phyloP scores from a whole-genome alignment of 2,113 vertebrate species.

The Zonotrichia leucophrys region DNA sequence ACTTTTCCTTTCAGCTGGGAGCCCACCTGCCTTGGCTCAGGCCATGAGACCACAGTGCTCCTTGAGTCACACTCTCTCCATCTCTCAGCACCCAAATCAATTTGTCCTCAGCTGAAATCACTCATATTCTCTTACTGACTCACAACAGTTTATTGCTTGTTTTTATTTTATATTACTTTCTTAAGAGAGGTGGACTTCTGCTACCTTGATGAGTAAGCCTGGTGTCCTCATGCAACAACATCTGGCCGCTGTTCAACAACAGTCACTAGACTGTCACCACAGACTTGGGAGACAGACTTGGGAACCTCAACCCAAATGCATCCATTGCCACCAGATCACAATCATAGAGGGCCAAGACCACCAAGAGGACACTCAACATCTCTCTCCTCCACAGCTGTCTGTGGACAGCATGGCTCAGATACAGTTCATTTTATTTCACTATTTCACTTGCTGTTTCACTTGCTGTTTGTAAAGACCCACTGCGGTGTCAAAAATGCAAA shows the following conservation, averaged over 20 bases:
- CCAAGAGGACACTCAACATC: neutral
- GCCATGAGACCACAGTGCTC: neutral
- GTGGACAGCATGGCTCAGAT: rapidly evolving
- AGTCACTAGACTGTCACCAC: neutral
- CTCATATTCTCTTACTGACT: neutral
- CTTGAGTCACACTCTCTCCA: neutral
- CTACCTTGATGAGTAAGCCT: neutral
- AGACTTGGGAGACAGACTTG: neutral
- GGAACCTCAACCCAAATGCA: neutral
- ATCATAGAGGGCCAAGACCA: rapidly evolving
- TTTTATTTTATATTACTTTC: neutral
- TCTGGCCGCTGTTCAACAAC: neutral
- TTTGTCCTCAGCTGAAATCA: neutral
- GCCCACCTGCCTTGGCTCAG: neutral
- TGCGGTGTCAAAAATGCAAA: neutral
- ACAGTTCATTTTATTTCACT: neutral
- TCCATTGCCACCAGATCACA: neutral
- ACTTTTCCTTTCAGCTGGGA: neutral
- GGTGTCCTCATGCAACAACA: neutral
- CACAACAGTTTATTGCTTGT: neutral
- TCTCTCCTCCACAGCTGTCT: neutral
- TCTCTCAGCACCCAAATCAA: neutral
- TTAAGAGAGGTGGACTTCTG: neutral
- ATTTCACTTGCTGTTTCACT: neutral
- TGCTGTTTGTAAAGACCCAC: neutral